phyloP scores from a whole-genome alignment of 2,113 vertebrate genomes.

The Calonectris borealis region DNA sequence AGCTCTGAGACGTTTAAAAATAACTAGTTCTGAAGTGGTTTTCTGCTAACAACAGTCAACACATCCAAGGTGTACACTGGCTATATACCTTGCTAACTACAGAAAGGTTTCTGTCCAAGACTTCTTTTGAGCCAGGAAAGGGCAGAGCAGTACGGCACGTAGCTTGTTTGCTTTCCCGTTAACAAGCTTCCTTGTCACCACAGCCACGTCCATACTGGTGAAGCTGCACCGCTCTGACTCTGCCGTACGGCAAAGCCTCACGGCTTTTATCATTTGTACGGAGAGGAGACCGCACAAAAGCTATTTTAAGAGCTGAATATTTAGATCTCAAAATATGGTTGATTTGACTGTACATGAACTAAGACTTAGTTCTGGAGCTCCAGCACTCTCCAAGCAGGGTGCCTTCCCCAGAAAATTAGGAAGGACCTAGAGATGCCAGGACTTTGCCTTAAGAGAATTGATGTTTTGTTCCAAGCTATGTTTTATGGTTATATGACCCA shows the following conservation, averaged over 20 bases:
- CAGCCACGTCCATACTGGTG: neutral
- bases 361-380: neutral
- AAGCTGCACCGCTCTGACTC: neutral
- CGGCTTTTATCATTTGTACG: neutral
- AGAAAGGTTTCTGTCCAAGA: neutral
- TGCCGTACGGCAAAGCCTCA: neutral
- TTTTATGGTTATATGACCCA: neutral
- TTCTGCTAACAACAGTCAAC: neutral
- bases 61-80: neutral
- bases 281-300: neutral
- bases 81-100: neutral
- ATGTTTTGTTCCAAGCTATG: neutral
- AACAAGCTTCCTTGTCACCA: neutral
- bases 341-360: neutral
- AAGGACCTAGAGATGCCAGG: neutral
- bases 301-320: neutral
- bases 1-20: neutral
- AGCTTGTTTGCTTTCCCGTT: neutral
- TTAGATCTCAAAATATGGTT: neutral
- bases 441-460: neutral
- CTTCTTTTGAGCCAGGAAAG: neutral
- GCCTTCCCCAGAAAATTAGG: neutral
- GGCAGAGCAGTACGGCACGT: neutral
- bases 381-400: neutral
- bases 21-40: neutral